Evolutionary conservation across 2,888 invertebrate species (phyloP).

Genomic region (Microctonus aethiopoides): DNA sequence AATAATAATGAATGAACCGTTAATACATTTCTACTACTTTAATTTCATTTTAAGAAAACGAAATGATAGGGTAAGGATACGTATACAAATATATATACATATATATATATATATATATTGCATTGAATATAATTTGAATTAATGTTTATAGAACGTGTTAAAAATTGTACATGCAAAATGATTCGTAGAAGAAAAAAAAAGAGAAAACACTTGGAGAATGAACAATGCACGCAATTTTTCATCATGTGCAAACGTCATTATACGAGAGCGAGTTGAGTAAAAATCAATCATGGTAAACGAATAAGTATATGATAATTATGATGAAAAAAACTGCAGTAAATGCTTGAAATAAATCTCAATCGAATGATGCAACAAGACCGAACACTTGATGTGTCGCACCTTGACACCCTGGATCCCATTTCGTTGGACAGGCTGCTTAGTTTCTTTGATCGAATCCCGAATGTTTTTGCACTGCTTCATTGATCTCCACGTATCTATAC

Average conservation of each 20-base stretch:
- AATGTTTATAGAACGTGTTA: slow-evolving; percentile 6
- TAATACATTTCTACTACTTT: too few species aligned
- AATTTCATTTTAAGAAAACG: too few species aligned
- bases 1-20: not conserved
- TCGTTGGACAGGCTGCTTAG: slow-evolving; percentile 52
- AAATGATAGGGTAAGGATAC: too few species aligned
- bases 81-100: too few species aligned
- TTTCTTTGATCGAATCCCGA: slow-evolving; percentile 54
- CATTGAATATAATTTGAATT: too few species aligned
- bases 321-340: slow-evolving; percentile 21
- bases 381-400: slow-evolving; percentile 61
- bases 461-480: slow-evolving; percentile 51
- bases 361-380: slow-evolving; percentile 52
- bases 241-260: not conserved
- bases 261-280: not conserved
- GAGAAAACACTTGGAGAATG: slow-evolving; percentile 17
- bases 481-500: slow-evolving; percentile 56
- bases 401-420: slow-evolving; percentile 59
- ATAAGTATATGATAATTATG: slow-evolving; percentile 16
- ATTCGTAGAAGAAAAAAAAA: slow-evolving; percentile 6
- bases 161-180: slow-evolving; percentile 15
- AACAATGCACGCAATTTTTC: not conserved
- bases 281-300: not conserved
- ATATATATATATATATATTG: too few species aligned
- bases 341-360: slow-evolving; percentile 29